Evolutionary conservation across 2,888 invertebrate species (phyloP).

Genomic region (Rotaria magnacalcarata): DNA sequence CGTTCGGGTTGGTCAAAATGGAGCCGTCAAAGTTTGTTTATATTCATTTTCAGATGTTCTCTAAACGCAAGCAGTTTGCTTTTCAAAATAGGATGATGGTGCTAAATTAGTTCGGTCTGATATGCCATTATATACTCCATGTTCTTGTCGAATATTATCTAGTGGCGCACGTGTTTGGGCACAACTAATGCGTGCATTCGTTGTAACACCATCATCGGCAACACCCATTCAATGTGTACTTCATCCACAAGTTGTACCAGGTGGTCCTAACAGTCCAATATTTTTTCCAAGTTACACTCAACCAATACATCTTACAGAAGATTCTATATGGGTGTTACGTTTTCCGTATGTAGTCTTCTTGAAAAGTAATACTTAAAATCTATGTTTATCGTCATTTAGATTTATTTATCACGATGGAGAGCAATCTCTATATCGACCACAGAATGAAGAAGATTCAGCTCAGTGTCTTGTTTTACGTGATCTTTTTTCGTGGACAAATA

Average conservation of each 20-base stretch:
- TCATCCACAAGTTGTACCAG: conserved; percentile 41
- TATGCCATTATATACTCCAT: conserved; percentile 46
- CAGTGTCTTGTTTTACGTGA: conserved; percentile 42
- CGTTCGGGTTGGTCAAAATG: conserved; percentile 38
- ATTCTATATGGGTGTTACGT: conserved; percentile 43
- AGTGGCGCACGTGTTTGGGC: conserved; percentile 41
- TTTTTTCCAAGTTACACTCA: conserved; percentile 42
- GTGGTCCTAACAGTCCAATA: conserved; percentile 35
- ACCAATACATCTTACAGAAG: conserved; percentile 35
- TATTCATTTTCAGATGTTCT: background rate
- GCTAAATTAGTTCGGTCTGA: conserved; percentile 42
- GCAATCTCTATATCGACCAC: conserved; percentile 39
- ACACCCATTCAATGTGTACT: conserved; percentile 22
- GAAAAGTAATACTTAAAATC: too few species aligned
- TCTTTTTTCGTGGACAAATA: conserved; percentile 40
- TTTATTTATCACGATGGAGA: conserved; percentile 44
- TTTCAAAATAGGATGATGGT: conserved; percentile 38
- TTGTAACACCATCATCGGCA: conserved; percentile 30
- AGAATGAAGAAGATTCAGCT: conserved; percentile 42
- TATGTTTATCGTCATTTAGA: background rate
- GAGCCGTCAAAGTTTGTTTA: conserved; percentile 27
- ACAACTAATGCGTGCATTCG: conserved; percentile 42
- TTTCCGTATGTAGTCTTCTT: conserved; percentile 13
- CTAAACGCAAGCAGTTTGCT: background rate
- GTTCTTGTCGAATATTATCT: conserved; percentile 42